phyloP scores from a whole-genome alignment of 1,140 invertebrate genomes.

The Bombus picipes region DNA sequence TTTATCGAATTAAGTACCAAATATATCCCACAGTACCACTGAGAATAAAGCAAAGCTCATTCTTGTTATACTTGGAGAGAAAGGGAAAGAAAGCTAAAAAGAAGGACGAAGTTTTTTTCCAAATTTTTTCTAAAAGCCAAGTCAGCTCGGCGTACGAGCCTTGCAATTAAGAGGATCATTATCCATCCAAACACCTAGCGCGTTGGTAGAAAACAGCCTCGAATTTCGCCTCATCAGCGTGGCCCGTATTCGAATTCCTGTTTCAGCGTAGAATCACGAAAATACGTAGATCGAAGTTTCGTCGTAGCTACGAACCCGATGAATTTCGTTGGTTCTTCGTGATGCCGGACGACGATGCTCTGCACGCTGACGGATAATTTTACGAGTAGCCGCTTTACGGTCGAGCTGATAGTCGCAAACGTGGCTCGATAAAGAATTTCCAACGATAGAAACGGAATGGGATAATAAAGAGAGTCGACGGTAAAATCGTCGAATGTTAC shows the following conservation, averaged over 20 bases:
- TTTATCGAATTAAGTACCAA: no score
- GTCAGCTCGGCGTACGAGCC: no score
- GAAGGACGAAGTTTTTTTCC: no score
- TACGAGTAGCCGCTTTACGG: conserved; percentile 12
- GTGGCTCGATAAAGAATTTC: conserved; percentile 14
- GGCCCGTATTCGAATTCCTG: neutral
- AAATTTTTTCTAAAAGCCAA: neutral
- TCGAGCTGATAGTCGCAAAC: neutral
- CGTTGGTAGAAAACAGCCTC: neutral
- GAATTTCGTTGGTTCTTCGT: conserved; percentile 7
- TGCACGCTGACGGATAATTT: neutral
- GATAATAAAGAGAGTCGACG: conserved; percentile 25
- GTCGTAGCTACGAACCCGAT: neutral
- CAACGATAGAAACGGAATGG: conserved; percentile 28
- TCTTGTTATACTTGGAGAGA: no score
- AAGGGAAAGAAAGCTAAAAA: no score
- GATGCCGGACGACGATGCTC: neutral
- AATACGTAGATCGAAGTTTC: neutral
- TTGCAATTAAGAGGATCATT: conserved; percentile 8
- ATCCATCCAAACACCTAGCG: neutral
- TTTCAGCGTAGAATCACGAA: no score
- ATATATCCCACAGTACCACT: no score
- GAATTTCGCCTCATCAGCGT: neutral
- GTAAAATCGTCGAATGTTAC: conserved; percentile 17
- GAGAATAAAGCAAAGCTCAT: no score